Base-by-base conservation (phyloP, 2,113 vertebrate genomes). In the Prochilodus magdalenae region DNA sequence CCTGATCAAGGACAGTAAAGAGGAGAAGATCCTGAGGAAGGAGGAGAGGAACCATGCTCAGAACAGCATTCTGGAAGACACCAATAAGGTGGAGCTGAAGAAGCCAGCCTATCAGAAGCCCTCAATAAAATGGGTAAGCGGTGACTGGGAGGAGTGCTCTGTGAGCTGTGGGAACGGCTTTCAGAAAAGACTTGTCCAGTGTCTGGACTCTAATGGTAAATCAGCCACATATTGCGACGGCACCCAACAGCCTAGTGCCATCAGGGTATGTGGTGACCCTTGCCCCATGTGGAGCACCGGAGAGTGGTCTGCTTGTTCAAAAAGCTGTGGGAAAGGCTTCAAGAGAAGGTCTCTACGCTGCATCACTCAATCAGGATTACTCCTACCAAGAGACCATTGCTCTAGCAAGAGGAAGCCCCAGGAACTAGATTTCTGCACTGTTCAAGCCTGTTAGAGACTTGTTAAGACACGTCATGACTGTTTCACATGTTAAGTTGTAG, bases 391-490 rank as follows among this genome's bases (percentile, higher is more conserved):
- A 85, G 95, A 97, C 83, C 96, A 94, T 75, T 99, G 98, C 90
- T 91, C 88, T 86, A 91, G 95, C 86, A 91, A 94, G 59, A 95
- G 94, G 83, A 99, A 99, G 88, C 97, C 98, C 1, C 98, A 99
- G 93, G 98, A 99, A 90, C 91, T 99, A 92, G 98, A 99, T 94
- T 98, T 99, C 89, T 99, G 98, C 90, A 90, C 91, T 81, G 86
- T 96, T 88, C 93, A 88, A 83, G 91, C 94, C 0, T 99, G 98
- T 90, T 98, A 97, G 94, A 63, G 5, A 0, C 60, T 73, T 10
- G 79, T 81, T 55, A 14, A 11, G 57, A 77, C 59, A 59, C 26
- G 59, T 24, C 69, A n/a, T 1, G 74, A 14, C 29, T 80, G 67
- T 24, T 36, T 22, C 40, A 55, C 27, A 44, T n/a, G 36, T 44